phyloP scores from a whole-genome alignment of 2,888 invertebrate species.

The Drosophila birchii region DNA sequence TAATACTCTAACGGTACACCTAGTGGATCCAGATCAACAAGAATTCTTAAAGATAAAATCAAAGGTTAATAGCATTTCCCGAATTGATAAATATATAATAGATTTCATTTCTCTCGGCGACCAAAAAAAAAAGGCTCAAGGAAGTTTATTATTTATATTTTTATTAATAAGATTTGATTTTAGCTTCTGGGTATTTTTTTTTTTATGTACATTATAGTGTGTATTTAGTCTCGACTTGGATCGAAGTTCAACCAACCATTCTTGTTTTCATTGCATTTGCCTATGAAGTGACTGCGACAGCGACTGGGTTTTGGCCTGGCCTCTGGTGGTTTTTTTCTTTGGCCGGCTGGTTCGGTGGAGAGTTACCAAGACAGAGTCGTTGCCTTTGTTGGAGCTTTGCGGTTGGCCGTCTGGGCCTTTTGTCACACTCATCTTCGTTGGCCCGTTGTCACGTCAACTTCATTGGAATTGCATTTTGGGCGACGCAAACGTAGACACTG shows the following conservation, averaged over 20 bases:
- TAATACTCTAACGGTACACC: conserved; percentile 18
- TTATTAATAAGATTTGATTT: too few species aligned
- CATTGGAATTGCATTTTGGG: conserved; percentile 75
- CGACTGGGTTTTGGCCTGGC: conserved; percentile 22
- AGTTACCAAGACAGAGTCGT: conserved; percentile 9
- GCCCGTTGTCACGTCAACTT: conserved; percentile 74
- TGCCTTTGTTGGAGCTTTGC: conserved; percentile 49
- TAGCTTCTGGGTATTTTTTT: not conserved
- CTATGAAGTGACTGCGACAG: conserved; percentile 33
- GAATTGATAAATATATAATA: not conserved
- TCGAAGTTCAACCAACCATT: conserved; percentile 9
- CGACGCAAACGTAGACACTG: conserved; percentile 37
- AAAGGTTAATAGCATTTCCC: not conserved
- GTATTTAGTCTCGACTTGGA: not conserved
- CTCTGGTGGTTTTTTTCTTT: conserved; percentile 27
- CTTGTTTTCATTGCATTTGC: conserved; percentile 48
- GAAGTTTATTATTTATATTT: not conserved
- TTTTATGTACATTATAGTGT: conserved; percentile 3
- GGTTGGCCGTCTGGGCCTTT: conserved; percentile 58
- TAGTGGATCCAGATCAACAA: not conserved
- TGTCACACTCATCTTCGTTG: conserved; percentile 78
- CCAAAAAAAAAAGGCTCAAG: too few species aligned
- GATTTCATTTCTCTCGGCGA: not conserved
- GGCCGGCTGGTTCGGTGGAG: conserved; percentile 25
- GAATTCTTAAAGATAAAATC: too few species aligned